Base-by-base conservation (phyloP, 2,888 invertebrate species). In the Slavum lentiscoides region DNA sequence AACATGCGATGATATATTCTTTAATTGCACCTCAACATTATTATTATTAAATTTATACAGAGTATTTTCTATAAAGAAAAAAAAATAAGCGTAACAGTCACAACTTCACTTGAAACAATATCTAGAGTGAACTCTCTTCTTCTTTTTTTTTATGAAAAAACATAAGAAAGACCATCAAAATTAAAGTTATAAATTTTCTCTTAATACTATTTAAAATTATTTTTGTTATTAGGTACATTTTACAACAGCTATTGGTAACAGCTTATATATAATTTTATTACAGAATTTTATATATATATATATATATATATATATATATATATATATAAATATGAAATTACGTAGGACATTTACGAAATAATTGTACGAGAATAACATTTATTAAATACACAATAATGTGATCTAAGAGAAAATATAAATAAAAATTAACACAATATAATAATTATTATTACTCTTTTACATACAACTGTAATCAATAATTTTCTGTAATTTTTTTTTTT, bases 71-170 rank as follows among this genome's bases (percentile, higher is more conserved):
- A 80, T 80, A 64, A 80, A 80, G 72, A 69, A 70, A 80, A 76
- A 72, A 74, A 80, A 80, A 80, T 80, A 80, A 80, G 80, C 70
- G 64, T 80, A 80, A 70, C 64, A 80, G 80, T 80, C 80, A 80
- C 70, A 80, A 70, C 55, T 80, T 80, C 80, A 80, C 70, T 72
- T 64, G 43, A 80, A 80, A 64, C 11, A 66, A 70, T 75, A 59
- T 68, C 58, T 76, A 76, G 5, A 76, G 43, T 76, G 66, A 74
- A 66, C 39, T 55, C n/a, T 59, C 59, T 43, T 43, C 9, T 49
- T 49, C 6, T 73, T 62, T 61, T 53, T 74, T 74, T 37, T 55
- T 39, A 68, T 59, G 49, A 68, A 76, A 67, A 76, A 76, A 55
- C 66, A 75, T 68, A 58, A 74, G 43, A 67, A 75, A 75, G 67